Conservation (phyloP, 2,113 vertebrate species). For the Aleadryas rufinucha region DNA sequence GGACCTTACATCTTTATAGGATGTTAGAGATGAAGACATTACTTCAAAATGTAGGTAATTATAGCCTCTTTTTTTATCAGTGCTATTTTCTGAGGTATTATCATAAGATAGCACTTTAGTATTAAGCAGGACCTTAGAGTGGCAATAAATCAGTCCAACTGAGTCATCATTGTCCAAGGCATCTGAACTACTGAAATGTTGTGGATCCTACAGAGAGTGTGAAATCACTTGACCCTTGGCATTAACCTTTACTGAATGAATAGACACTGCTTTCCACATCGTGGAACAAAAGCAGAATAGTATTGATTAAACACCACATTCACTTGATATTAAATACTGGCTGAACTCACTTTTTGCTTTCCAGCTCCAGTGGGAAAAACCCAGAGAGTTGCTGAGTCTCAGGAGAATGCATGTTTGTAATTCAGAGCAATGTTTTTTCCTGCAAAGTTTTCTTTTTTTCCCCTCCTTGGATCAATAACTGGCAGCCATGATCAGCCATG, state of each 20-base stretch:
- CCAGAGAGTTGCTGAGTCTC: constrained; percentile 74
- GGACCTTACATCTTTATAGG: constrained; percentile 76
- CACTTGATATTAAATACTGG: constrained; percentile 96
- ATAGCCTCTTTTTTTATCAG: constrained; percentile 81
- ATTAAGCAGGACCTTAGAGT: constrained; percentile 80
- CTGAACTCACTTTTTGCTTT: constrained; percentile 82
- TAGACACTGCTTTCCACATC: constrained; percentile 88
- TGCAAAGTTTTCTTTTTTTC: constrained; percentile 71
- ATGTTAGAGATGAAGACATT: constrained; percentile 82
- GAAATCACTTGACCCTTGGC: constrained; percentile 99
- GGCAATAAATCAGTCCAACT: constrained; percentile 95
- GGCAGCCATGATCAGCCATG: constrained; percentile 81
- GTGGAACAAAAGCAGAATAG: constrained; percentile 91
- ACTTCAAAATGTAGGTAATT: constrained; percentile 83
- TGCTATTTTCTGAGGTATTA: constrained; percentile 86
- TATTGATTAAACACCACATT: constrained; percentile 97
- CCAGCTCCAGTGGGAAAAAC: constrained; percentile 73
- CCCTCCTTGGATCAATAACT: constrained; percentile 81
- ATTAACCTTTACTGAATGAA: constrained; percentile 97
- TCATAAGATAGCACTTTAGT: constrained; percentile 92
- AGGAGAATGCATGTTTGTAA: constrained; percentile 89
- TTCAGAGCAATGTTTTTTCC: constrained; percentile 86
- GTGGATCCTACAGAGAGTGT: constrained; percentile 91
- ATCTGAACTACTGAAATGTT: constrained; percentile 87
- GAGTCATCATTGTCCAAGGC: constrained; percentile 93